Evolutionary conservation across 2,888 invertebrate genomes (phyloP).

Genomic region (Abrostola triplasia): DNA sequence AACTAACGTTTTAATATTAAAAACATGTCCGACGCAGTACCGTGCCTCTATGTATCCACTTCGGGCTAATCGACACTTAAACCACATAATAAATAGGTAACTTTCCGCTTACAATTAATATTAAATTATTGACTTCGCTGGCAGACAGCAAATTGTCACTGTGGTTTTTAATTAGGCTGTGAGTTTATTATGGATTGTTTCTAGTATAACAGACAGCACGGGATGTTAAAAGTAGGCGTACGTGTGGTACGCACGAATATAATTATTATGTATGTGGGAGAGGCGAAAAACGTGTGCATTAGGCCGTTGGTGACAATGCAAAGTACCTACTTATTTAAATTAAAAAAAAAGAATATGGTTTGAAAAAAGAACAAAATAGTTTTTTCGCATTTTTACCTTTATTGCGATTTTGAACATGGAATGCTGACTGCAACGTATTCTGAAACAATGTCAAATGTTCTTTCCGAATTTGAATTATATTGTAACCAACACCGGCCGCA

Average conservation of each 20-base stretch:
- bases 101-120: constrained; percentile 61
- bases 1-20: constrained; percentile 77
- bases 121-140: constrained; percentile 57
- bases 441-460: constrained; percentile 6
- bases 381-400: background rate
- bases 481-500: constrained; percentile 31
- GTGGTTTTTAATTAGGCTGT: constrained; percentile 49
- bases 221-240: constrained; percentile 29
- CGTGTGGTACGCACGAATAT: constrained; percentile 1
- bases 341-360: background rate
- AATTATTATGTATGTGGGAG: constrained; percentile 3
- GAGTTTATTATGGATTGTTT: constrained; percentile 20
- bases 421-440: background rate
- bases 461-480: constrained; percentile 32
- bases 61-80: constrained; percentile 52
- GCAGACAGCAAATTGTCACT: constrained; percentile 48
- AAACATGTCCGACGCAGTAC: constrained; percentile 59
- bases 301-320: background rate
- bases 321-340: background rate
- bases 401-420: background rate
- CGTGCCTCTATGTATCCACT: constrained; percentile 52
- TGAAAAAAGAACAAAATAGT: background rate
- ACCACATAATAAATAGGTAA: constrained; percentile 56
- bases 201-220: constrained; percentile 30
- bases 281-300: background rate